Evolutionary conservation across 2,888 invertebrate genomes (phyloP), one percentile per base, ranked within the genome.

Genomic region (Aphidoletes aphidimyza): DNA sequence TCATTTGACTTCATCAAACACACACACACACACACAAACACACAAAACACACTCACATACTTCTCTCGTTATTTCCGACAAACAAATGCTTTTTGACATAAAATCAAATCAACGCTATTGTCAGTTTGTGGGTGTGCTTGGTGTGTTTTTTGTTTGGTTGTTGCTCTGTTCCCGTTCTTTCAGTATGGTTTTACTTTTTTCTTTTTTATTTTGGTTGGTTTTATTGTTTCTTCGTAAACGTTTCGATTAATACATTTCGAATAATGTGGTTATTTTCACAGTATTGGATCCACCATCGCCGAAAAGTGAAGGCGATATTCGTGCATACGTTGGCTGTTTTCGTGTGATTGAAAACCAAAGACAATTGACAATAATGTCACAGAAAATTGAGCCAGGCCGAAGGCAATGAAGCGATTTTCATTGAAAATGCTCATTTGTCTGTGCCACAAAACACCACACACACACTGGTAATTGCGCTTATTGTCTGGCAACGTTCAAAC

Each of bases 271-370:
- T 54, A 22, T n/a, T 30, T 22, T 59, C 26, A 22, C 88, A 94
- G 94, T 94, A 86, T 88, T 94, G 87, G 93, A 93, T 86, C 94
- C 94, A 59, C 93, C 93, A 9, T 93, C 94, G 26, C 93, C 94
- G 26, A 94, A 94, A 88, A 93, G 93, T 87, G 93, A 94, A 88
- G 91, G 92, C 81, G 94, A 94, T 88, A 92, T 94, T 37, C 92
- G 93, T 86, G 91, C 93, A 19, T 94, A 94, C 89, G 93, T 94
- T 86, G 92, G 94, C 87, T 93, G 94, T 88, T 91, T 96, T 87
- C 91, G 94, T 87, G 94, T 94, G 84, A 94, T 96, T 88, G 95
- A 96, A 91, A 95, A 95, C 91, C 95, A 95, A 89, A 91, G 94
- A 87, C 92, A 93, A 83, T 90, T 96, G 85, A 94, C 94, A 85